Percentiles rank a stretch among this genome's conserved stretches.
These are phyloP conservation scores for Ceryle rudis DNA, from an alignment of 2,797 vertebrate species.

Conservation along the genomic window DNA sequence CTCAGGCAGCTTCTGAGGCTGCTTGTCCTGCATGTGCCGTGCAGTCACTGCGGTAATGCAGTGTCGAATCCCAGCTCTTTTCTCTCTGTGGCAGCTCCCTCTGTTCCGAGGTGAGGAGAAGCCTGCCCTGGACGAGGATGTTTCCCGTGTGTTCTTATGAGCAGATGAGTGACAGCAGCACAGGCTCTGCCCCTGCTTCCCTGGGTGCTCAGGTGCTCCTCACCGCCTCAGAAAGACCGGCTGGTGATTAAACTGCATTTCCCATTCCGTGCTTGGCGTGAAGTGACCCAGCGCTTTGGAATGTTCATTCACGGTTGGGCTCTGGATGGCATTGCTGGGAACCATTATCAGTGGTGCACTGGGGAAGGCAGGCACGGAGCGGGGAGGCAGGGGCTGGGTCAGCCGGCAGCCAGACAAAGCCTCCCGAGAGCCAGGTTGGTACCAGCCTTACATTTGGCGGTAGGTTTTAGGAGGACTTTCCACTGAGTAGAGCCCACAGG, in stretches of 20 bases:
- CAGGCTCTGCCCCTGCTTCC: not conserved
- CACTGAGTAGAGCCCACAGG: not conserved
- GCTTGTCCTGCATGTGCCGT: not conserved
- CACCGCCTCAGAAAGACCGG: not conserved
- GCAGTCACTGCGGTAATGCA: not conserved
- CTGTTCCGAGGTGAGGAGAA: not conserved
- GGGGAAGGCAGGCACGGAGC: accelerated
- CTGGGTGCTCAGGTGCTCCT: not conserved
- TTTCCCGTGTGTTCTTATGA: not conserved
- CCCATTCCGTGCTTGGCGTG: accelerated
- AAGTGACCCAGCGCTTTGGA: not conserved
- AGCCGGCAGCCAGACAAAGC: accelerated
- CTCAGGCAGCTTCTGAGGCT: not conserved
- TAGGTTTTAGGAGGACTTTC: not conserved
- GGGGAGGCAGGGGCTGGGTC: not conserved
- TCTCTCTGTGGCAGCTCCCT: accelerated
- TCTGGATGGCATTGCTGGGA: not conserved
- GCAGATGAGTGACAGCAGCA: not conserved
- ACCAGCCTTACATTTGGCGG: not conserved
- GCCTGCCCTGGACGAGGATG: not conserved
- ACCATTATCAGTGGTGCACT: not conserved
- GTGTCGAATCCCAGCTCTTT: not conserved
- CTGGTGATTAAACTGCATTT: not conserved
- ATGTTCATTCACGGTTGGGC: accelerated
- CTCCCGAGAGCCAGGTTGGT: not conserved